Percentiles rank a stretch among this genome's conserved stretches.
Evolutionary conservation across 2,888 invertebrate genomes (phyloP).

Genomic region (Drosophila percnosoma): DNA sequence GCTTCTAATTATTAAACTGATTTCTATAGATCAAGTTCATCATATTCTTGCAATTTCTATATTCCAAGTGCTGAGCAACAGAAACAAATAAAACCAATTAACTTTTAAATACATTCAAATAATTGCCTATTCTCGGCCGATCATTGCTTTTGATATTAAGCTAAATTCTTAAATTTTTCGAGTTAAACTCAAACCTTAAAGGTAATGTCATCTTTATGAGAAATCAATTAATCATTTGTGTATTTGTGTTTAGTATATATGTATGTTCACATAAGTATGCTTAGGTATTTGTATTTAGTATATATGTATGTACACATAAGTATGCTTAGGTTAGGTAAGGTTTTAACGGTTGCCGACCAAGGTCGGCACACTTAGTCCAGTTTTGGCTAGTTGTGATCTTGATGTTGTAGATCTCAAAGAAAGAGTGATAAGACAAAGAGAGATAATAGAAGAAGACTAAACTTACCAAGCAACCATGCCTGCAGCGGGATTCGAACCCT

Average conservation of each 20-base stretch:
- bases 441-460: too few species aligned
- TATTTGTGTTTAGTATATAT: neutral
- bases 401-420: too few species aligned
- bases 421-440: too few species aligned
- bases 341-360: too few species aligned
- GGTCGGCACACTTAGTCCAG: too few species aligned
- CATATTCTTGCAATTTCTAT: neutral
- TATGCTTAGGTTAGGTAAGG: too few species aligned
- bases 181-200: conserved; percentile 21
- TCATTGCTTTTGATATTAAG: neutral
- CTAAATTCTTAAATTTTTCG: neutral
- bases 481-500: too few species aligned
- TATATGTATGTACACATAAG: neutral
- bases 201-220: neutral
- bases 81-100: neutral
- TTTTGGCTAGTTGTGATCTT: too few species aligned
- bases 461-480: too few species aligned
- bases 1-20: neutral
- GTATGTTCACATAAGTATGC: neutral
- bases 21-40: neutral
- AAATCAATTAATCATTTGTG: conserved; percentile 5
- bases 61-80: neutral
- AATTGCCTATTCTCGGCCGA: neutral
- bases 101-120: neutral
- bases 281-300: neutral